A percentile compares a stretch with the other conserved stretches of the same genome.
Conservation (phyloP, 2,888 invertebrate genomes). For the Brachylomia viminalis region DNA sequence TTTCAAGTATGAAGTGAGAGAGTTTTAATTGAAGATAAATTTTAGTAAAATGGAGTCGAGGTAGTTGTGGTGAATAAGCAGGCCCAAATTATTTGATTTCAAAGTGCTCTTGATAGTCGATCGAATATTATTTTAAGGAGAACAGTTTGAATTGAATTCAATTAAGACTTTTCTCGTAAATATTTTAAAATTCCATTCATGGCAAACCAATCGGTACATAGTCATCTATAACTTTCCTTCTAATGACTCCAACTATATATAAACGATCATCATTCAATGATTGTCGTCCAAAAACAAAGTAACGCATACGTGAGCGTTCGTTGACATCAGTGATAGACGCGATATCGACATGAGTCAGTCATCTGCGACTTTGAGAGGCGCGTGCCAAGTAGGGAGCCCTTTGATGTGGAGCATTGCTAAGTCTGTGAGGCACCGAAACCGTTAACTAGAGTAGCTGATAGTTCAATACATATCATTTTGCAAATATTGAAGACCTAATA, state of each 20-base stretch:
- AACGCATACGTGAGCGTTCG: slow-evolving; percentile 42
- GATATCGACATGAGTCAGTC: slow-evolving; percentile 56
- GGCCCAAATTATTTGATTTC: not conserved
- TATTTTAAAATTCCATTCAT: not conserved
- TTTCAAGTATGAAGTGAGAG: not conserved
- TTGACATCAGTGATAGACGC: slow-evolving; percentile 53
- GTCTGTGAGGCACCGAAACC: slow-evolving; percentile 41
- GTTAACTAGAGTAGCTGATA: slow-evolving; percentile 19
- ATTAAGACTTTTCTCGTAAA: not conserved
- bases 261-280: slow-evolving; percentile 24
- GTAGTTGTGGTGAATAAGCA: too few species aligned
- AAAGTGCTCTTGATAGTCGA: not conserved
- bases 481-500: slow-evolving; percentile 33
- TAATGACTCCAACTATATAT: slow-evolving; percentile 12
- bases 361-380: slow-evolving; percentile 23
- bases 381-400: slow-evolving; percentile 41
- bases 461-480: slow-evolving; percentile 18
- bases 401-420: slow-evolving; percentile 56
- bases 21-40: not conserved
- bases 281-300: slow-evolving; percentile 46
- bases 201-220: not conserved
- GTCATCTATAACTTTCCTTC: slow-evolving; percentile 6
- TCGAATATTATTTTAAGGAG: not conserved
- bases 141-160: not conserved
- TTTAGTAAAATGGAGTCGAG: not conserved